A percentile compares a stretch with the other conserved stretches of the same genome.
Conservation (phyloP, 2,888 invertebrate genomes). For the Agriopis leucophaearia region DNA sequence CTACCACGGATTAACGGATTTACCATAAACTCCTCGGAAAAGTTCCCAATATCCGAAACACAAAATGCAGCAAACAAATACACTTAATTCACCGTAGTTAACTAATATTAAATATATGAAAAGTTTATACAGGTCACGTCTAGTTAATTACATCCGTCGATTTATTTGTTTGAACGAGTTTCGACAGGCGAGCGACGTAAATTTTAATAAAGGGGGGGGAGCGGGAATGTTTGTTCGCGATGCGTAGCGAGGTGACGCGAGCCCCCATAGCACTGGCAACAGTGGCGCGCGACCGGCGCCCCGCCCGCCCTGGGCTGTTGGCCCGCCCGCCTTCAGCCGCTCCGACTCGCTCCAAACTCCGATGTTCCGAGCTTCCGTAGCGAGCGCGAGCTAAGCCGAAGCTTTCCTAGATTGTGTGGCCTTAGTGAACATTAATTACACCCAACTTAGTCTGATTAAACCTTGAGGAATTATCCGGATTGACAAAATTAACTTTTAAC, state of each 20-base stretch:
- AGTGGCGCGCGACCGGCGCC: conserved; percentile 35
- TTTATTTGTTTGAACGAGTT: conserved; percentile 66
- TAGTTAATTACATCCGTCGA: conserved; percentile 60
- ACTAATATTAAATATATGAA: conserved; percentile 48
- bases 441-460: conserved; percentile 86
- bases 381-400: conserved; percentile 70
- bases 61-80: conserved; percentile 59
- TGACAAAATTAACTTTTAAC: conserved; percentile 87
- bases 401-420: conserved; percentile 85
- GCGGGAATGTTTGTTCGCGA: conserved; percentile 47
- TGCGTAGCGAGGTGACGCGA: conserved; percentile 69
- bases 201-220: conserved; percentile 65
- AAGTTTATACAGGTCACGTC: conserved; percentile 54
- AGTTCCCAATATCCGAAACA: conserved; percentile 56
- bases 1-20: conserved; percentile 30
- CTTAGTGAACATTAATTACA: conserved; percentile 86
- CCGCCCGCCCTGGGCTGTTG: conserved; percentile 39
- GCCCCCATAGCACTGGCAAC: conserved; percentile 71
- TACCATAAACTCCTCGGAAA: conserved; percentile 57
- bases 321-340: conserved; percentile 51
- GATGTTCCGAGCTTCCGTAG: conserved; percentile 62
- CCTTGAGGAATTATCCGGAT: conserved; percentile 86
- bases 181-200: conserved; percentile 72
- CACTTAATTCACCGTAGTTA: conserved; percentile 55
- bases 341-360: conserved; percentile 66